Evolutionary conservation across 2,113 vertebrate genomes (phyloP).

Genomic region (Trichechus manatus): DNA sequence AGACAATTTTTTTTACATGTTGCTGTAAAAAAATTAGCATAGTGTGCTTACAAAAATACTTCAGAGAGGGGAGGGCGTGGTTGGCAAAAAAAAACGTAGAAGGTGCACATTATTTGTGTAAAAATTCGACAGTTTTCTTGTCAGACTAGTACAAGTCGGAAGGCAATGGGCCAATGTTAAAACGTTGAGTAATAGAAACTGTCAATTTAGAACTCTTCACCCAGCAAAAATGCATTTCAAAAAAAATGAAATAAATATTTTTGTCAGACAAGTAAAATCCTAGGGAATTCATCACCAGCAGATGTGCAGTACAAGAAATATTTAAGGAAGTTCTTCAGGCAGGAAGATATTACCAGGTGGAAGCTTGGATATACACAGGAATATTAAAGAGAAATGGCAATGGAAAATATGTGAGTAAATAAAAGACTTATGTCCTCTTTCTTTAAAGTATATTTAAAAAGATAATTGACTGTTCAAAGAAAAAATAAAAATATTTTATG

Average conservation of each 20-base stretch:
- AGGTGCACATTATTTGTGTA: no score
- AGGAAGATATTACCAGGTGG: neutral
- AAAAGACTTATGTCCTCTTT: neutral
- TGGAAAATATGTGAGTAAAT: neutral
- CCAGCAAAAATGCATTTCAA: no score
- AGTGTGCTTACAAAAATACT: no score
- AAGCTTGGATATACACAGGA: neutral
- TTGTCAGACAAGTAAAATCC: neutral
- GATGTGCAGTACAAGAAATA: neutral
- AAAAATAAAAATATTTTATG: neutral
- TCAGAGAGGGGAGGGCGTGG: no score
- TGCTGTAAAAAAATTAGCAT: no score
- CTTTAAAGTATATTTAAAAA: neutral
- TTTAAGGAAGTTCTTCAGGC: neutral
- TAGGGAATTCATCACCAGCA: neutral
- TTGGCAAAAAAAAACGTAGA: no score
- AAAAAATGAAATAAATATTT: neutral
- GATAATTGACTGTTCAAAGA: neutral
- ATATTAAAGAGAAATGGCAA: neutral
- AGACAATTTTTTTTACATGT: no score
- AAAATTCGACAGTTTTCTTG: no score
- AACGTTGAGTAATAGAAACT: neutral
- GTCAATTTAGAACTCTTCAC: neutral
- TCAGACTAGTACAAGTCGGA: neutral
- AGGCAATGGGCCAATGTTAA: neutral